These are phyloP conservation scores for Condylura cristata DNA, from an alignment of 2,113 vertebrate species.

Conservation along the genomic window DNA sequence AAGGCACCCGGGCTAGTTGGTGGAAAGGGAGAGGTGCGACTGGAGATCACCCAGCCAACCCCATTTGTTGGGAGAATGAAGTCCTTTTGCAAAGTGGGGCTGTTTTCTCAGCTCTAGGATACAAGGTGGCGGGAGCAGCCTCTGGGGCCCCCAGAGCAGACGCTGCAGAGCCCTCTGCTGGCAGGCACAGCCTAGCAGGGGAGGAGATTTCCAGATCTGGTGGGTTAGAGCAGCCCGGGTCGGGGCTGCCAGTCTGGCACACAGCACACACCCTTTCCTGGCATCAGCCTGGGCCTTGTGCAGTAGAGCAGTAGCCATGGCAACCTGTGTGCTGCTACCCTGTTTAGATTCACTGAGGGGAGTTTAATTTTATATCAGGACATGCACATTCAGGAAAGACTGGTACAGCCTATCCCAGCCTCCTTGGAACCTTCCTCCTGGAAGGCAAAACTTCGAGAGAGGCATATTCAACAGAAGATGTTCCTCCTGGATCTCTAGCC, in stretches of 20 bases:
- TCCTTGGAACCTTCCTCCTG: not conserved
- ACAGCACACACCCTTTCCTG: not conserved
- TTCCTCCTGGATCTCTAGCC: not conserved
- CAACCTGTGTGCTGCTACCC: not conserved
- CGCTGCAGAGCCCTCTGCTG: not conserved
- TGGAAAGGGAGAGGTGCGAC: not conserved
- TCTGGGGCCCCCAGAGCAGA: not conserved
- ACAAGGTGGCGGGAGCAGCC: not conserved
- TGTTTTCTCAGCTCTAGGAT: not conserved
- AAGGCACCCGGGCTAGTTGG: not conserved
- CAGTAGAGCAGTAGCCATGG: conserved; percentile 14
- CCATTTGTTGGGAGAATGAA: not conserved
- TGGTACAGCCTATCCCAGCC: not conserved
- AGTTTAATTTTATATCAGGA: conserved; percentile 17
- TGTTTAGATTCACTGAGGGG: conserved; percentile 23
- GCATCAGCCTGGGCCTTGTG: not conserved
- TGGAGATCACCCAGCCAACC: not conserved
- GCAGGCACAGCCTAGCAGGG: not conserved
- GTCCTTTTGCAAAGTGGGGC: not conserved
- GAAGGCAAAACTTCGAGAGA: not conserved
- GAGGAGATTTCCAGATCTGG: not conserved
- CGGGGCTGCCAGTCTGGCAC: not conserved
- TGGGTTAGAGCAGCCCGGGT: not conserved
- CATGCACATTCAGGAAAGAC: not conserved
- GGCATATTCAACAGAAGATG: not conserved